A percentile compares a stretch with the other conserved stretches of the same genome.
phyloP scores from a whole-genome alignment of 2,888 invertebrate species.

The Epiblema foenella region DNA sequence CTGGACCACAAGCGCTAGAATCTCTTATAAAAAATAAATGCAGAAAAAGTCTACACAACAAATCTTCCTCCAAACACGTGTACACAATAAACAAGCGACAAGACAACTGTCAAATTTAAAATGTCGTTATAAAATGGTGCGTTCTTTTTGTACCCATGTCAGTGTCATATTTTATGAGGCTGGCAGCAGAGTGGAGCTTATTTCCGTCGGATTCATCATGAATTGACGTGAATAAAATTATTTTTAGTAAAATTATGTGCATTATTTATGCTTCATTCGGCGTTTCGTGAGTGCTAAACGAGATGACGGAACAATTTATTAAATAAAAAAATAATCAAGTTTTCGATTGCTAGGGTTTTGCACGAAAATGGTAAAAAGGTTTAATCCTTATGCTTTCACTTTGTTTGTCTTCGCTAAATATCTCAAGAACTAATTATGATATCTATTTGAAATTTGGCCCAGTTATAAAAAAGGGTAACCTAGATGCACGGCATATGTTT shows the following conservation, averaged over 20 bases:
- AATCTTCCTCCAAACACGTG: neutral
- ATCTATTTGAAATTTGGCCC: no score
- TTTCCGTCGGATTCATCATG: conserved; percentile 1
- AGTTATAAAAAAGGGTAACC: no score
- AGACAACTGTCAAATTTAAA: neutral
- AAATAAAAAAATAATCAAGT: no score
- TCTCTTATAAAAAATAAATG: neutral
- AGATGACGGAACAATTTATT: no score
- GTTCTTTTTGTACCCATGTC: conserved; percentile 13
- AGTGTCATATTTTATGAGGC: neutral
- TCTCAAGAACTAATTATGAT: no score
- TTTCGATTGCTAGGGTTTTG: no score
- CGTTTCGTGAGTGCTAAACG: neutral
- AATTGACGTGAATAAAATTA: conserved; percentile 8
- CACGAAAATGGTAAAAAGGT: no score
- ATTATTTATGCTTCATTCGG: neutral
- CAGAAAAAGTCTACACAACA: neutral
- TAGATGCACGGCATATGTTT: no score
- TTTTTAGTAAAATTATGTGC: neutral
- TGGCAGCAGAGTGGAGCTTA: conserved; percentile 8
- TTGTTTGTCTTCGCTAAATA: no score
- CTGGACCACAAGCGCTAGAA: no score
- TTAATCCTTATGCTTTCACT: no score
- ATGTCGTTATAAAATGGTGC: neutral
- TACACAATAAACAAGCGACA: neutral